Evolutionary conservation across 2,888 invertebrate genomes (phyloP).

Genomic region (Andrena dorsata): DNA sequence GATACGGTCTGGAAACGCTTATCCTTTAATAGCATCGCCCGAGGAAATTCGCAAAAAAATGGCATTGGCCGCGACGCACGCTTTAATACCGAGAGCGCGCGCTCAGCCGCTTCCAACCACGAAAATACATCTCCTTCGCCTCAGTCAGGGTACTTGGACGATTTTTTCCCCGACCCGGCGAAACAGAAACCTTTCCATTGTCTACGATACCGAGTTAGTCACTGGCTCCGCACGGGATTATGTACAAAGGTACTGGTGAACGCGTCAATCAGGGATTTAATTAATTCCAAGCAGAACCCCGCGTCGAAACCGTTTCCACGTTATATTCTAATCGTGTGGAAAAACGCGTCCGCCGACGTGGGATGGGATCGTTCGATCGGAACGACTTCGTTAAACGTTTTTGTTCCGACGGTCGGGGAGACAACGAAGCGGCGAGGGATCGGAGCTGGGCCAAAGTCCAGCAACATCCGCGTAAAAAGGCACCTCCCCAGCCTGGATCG

Average conservation of each 20-base stretch:
- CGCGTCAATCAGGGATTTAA: constrained; percentile 7
- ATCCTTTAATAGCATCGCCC: constrained; percentile 37
- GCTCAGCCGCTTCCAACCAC: background rate
- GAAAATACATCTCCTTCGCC: background rate
- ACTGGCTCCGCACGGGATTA: background rate
- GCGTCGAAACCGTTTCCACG: background rate
- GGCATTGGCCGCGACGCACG: background rate
- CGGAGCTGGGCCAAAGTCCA: background rate
- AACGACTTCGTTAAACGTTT: constrained; percentile 55
- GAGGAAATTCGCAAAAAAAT: constrained; percentile 31
- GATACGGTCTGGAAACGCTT: constrained; percentile 31
- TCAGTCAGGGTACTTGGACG: background rate
- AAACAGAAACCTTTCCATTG: background rate
- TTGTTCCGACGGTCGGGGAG: constrained; percentile 31
- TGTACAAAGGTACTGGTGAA: background rate
- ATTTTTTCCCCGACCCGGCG: background rate
- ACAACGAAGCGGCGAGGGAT: background rate
- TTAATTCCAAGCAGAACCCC: constrained; percentile 4
- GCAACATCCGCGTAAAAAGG: constrained; percentile 25
- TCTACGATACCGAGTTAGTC: background rate
- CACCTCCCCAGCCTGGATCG: background rate
- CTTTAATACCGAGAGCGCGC: background rate
- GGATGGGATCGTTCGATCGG: constrained; percentile 47
- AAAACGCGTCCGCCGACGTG: constrained; percentile 17
- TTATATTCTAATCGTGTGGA: constrained; percentile 19